Percentiles rank a stretch among this genome's conserved stretches.
phyloP scores from a whole-genome alignment of 1,140 invertebrate genomes.

The Parasteatoda tepidariorum region DNA sequence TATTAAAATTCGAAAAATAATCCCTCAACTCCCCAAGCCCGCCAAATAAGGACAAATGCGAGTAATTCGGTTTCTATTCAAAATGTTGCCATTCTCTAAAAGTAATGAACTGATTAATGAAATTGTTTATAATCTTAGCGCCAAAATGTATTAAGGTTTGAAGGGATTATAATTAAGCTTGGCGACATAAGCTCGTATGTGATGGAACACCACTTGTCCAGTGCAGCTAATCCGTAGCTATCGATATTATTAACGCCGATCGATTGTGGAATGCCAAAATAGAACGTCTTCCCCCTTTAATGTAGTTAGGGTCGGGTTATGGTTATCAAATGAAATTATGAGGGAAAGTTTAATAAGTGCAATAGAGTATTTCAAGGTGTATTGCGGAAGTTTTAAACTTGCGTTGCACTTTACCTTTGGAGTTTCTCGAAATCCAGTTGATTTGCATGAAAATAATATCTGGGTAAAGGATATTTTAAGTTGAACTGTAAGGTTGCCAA shows the following conservation, averaged over 20 bases:
- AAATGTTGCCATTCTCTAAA: not conserved
- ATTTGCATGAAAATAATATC: too few relatives aligned
- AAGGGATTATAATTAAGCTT: conserved; percentile 46
- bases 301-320: conserved; percentile 48
- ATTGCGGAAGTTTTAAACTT: too few relatives aligned
- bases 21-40: not conserved
- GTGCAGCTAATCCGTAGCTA: conserved; percentile 20
- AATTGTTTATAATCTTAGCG: conserved; percentile 47
- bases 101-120: conserved; percentile 46
- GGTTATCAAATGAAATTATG: conserved; percentile 53
- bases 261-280: conserved; percentile 15
- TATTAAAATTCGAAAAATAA: not conserved
- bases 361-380: too few relatives aligned
- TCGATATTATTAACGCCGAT: conserved; percentile 37
- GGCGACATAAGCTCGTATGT: conserved; percentile 39
- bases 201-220: conserved; percentile 30
- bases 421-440: too few relatives aligned
- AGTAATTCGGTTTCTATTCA: not conserved
- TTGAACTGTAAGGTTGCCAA: too few relatives aligned
- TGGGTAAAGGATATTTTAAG: too few relatives aligned
- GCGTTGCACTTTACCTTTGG: too few relatives aligned
- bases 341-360: not conserved
- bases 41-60: not conserved
- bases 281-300: not conserved
- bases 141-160: not conserved